Conservation (phyloP, 2,888 invertebrate genomes). For the Xestia ashworthii region DNA sequence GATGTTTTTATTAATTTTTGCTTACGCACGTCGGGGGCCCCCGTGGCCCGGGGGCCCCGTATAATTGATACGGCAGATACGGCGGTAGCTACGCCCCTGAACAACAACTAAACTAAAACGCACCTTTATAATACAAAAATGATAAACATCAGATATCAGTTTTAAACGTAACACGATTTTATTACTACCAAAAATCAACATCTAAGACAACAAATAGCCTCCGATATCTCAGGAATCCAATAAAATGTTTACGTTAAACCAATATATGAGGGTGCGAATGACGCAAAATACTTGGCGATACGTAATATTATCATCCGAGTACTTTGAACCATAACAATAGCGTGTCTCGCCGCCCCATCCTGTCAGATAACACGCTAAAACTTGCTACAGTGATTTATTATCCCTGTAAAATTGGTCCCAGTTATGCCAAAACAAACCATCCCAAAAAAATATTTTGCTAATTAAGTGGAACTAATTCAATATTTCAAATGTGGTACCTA, state of each 20-base stretch:
- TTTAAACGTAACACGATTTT: neutral
- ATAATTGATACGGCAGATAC: too few relatives aligned
- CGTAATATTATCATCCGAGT: slow-evolving; percentile 67
- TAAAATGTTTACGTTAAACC: slow-evolving; percentile 71
- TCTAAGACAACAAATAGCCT: slow-evolving; percentile 15
- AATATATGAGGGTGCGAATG: slow-evolving; percentile 67
- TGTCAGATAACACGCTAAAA: slow-evolving; percentile 59
- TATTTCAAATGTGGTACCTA: neutral
- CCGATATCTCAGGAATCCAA: slow-evolving; percentile 46
- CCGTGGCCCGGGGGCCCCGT: too few relatives aligned
- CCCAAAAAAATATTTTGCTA: neutral
- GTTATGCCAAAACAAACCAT: slow-evolving; percentile 10
- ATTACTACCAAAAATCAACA: neutral
- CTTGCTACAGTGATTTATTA: slow-evolving; percentile 62
- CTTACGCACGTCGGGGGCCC: too few relatives aligned
- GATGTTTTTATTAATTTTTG: too few relatives aligned
- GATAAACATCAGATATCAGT: slow-evolving; percentile 5
- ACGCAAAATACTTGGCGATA: slow-evolving; percentile 72
- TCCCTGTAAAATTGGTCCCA: slow-evolving; percentile 32
- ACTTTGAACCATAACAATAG: slow-evolving; percentile 74
- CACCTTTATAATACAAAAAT: too few relatives aligned
- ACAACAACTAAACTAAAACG: too few relatives aligned
- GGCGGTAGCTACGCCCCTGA: too few relatives aligned
- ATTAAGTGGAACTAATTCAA: neutral
- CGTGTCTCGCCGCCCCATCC: slow-evolving; percentile 43